Evolutionary conservation across 2,797 vertebrate genomes (phyloP).

Genomic region (Morus bassanus): DNA sequence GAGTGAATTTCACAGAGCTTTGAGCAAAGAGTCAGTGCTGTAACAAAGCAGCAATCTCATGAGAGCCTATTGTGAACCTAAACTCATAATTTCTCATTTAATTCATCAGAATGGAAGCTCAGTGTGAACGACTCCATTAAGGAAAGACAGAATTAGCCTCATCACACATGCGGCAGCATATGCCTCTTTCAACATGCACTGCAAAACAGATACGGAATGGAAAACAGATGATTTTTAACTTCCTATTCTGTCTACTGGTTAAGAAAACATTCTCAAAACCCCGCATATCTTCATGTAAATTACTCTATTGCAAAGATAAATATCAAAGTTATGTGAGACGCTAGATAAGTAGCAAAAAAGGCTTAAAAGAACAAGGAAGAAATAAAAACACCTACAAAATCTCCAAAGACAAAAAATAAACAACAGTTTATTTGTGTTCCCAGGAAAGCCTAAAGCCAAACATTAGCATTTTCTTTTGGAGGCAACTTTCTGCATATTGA

Average conservation of each 20-base stretch:
- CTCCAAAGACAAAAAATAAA: constrained; percentile 23
- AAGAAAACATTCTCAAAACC: not conserved
- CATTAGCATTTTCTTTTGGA: constrained; percentile 49
- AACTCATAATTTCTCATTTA: not conserved
- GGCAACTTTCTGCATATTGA: constrained; percentile 17
- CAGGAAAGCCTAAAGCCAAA: constrained; percentile 41
- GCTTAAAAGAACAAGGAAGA: constrained; percentile 28
- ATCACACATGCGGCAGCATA: constrained; percentile 29
- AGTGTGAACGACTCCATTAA: not conserved
- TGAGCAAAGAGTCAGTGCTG: not conserved
- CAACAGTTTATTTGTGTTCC: constrained; percentile 29
- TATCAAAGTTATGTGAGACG: constrained; percentile 20
- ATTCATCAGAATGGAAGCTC: not conserved
- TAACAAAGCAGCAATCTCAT: not conserved
- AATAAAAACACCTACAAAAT: constrained; percentile 31
- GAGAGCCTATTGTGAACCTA: not conserved
- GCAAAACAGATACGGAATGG: not conserved
- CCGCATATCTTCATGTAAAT: constrained; percentile 2
- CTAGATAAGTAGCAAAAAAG: not conserved
- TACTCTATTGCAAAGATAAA: not conserved
- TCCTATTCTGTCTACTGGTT: not conserved
- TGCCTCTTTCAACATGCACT: not conserved
- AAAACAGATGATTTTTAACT: constrained; percentile 31
- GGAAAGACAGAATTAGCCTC: constrained; percentile 30
- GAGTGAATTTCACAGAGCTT: not conserved